A percentile compares a stretch with the other conserved stretches of the same genome.
phyloP scores from a whole-genome alignment of 2,797 vertebrate genomes.

The Knipowitschia caucasica region DNA sequence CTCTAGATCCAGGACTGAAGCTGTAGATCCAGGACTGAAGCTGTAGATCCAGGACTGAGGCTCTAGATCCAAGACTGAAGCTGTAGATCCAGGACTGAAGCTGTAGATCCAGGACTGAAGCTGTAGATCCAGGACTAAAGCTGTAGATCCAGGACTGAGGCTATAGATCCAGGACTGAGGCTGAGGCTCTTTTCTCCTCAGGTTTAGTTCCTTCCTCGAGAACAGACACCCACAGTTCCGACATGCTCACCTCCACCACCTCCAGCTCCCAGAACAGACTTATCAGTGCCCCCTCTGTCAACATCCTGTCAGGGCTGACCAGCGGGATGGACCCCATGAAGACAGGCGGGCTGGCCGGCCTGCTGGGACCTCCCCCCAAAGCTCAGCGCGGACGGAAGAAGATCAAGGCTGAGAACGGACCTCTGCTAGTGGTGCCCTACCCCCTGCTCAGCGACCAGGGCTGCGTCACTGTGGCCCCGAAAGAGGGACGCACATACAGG shows the following conservation, averaged over 20 bases:
- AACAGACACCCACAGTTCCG: constrained; percentile 82
- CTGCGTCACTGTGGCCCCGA: constrained; percentile 80
- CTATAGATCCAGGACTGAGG: no score
- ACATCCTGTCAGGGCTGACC: constrained; percentile 93
- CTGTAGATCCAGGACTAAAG: no score
- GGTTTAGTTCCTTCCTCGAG: constrained; percentile 86
- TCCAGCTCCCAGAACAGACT: constrained; percentile 92
- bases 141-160: no score
- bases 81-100: no score
- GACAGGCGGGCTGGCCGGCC: constrained; percentile 83
- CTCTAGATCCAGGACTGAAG: no score
- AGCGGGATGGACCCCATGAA: constrained; percentile 93
- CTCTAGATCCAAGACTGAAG: no score
- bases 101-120: no score
- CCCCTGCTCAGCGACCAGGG: constrained; percentile 88
- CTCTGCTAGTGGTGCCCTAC: constrained; percentile 94
- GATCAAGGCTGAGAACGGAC: constrained; percentile 95
- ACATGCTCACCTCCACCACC: constrained; percentile 89
- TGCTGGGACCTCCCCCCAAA: constrained; percentile 89
- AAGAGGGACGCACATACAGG: constrained; percentile 99
- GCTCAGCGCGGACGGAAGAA: constrained; percentile 91
- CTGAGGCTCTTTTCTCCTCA: constrained; percentile 52
- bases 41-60: no score
- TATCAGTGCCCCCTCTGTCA: constrained; percentile 88
- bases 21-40: no score